These are phyloP conservation scores for Megatriorchis doriae DNA, from an alignment of 2,113 vertebrate genomes.

Conservation along the genomic window DNA sequence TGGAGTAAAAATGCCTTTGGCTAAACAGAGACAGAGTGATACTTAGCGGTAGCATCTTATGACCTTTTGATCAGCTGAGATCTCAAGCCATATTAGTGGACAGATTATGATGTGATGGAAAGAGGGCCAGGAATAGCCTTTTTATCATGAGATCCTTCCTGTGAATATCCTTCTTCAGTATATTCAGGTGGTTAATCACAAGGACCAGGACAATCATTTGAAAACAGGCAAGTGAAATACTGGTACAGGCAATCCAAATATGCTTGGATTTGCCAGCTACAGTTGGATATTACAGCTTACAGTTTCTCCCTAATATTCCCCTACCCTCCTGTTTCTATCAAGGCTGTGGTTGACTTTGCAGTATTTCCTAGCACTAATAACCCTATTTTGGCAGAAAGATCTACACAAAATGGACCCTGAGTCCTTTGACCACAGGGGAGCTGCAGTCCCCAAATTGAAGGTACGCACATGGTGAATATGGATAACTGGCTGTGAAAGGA, in stretches of 20 bases:
- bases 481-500: not conserved
- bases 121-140: conserved; percentile 40
- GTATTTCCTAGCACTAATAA: not conserved
- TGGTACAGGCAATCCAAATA: not conserved
- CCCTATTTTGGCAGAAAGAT: not conserved
- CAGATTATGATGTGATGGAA: conserved; percentile 64
- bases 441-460: fast-evolving
- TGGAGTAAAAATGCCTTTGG: not conserved
- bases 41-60: conserved; percentile 4
- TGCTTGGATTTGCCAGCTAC: not conserved
- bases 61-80: conserved; percentile 58
- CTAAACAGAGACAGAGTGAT: not conserved
- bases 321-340: not conserved
- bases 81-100: conserved; percentile 50
- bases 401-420: not conserved
- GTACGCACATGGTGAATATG: not conserved
- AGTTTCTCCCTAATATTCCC: not conserved
- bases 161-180: not conserved
- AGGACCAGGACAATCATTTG: not conserved
- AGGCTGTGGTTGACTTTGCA: not conserved
- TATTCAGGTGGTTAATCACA: conserved; percentile 3
- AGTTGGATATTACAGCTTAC: not conserved
- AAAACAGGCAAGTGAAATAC: not conserved
- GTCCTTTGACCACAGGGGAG: not conserved
- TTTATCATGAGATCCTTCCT: conserved; percentile 26